Evolutionary conservation across 1,140 invertebrate species (phyloP), one percentile per base, ranked within the genome.

Genomic region (roundworm (Caenorhabditis elegans)): DNA sequence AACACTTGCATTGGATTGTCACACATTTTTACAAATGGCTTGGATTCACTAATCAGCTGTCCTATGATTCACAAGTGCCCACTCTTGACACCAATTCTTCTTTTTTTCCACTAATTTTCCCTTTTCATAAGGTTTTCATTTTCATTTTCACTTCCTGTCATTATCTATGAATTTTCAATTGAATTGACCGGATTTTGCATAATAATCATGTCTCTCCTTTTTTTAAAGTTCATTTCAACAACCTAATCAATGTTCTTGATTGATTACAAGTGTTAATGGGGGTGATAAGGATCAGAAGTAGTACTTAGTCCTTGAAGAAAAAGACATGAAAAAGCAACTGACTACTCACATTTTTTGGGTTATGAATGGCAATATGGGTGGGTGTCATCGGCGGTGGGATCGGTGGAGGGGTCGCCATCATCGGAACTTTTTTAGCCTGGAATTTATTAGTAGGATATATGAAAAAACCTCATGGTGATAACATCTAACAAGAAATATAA

Each of bases 301-400:
- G 46, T 51, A 53, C 26, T 49, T 49, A 77, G 48, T n/a, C 76
- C 76, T 48, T 77, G 76, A 77, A 77, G 39, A 43, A 49, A 28
- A 11, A 5, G 11, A 47, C 31, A 24, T 26, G 13, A 31, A 76
- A 76, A 46, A 49, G 19, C 17, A 26, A 76, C 53, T 60, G 60
- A 70, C 60, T 39, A 70, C 60, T 77, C 34, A 81, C 80, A 43
- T 81, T 81, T 81, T 43, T 75, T n/a, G 43, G 34, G 46, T 81
- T 81, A 76, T 81, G 80, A 76, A 81, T 76, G 10, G 80, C 80
- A 51, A 81, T 81, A 43, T 81, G 80, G 8, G 80, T 81, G 15
- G 80, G 80, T 24, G 47, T 81, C 75, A 77, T 76, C n/a, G 80
- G 65, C 6, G 80, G 80, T 76, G 75, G 65, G 26, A 60, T 60